phyloP scores from a whole-genome alignment of 2,113 vertebrate species.

The Cranoglanis bouderius region DNA sequence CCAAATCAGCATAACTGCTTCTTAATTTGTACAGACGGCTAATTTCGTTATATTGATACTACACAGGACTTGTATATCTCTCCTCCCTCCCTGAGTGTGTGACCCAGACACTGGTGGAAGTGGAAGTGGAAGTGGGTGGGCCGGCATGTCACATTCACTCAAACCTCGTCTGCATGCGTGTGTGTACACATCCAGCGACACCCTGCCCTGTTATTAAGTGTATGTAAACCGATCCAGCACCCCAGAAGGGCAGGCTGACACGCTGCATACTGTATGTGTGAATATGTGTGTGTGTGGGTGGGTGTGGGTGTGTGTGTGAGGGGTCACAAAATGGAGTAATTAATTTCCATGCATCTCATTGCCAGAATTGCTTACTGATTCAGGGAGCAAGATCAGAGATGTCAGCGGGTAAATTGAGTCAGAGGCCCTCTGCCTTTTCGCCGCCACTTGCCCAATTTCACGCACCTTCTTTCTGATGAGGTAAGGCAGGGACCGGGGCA shows the following conservation, averaged over 20 bases:
- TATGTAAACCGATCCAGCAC: conserved; percentile 63
- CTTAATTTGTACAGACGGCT: background rate
- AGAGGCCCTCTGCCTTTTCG: conserved; percentile 77
- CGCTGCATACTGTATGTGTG: background rate
- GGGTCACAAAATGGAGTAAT: conserved; percentile 56
- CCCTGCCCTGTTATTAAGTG: conserved; percentile 64
- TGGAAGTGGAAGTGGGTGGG: conserved; percentile 16
- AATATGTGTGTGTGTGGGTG: conserved; percentile 21
- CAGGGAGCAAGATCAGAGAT: conserved; percentile 56
- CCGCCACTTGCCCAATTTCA: conserved; percentile 75
- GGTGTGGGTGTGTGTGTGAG: conserved; percentile 23
- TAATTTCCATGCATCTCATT: conserved; percentile 82
- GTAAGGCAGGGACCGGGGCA: conserved; percentile 71
- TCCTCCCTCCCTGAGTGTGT: background rate
- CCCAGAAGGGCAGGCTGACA: conserved; percentile 19
- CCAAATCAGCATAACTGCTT: background rate
- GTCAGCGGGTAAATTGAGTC: conserved; percentile 72
- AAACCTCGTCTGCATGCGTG: conserved; percentile 28
- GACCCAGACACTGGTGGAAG: conserved; percentile 29
- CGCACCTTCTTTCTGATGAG: conserved; percentile 75
- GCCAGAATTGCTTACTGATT: conserved; percentile 86
- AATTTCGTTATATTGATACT: background rate
- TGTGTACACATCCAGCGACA: conserved; percentile 58
- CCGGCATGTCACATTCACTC: conserved; percentile 53
- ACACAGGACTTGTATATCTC: background rate